A percentile compares a stretch with the other conserved stretches of the same genome.
phyloP scores from a whole-genome alignment of 2,113 vertebrate genomes.

The Prolemur simus region DNA sequence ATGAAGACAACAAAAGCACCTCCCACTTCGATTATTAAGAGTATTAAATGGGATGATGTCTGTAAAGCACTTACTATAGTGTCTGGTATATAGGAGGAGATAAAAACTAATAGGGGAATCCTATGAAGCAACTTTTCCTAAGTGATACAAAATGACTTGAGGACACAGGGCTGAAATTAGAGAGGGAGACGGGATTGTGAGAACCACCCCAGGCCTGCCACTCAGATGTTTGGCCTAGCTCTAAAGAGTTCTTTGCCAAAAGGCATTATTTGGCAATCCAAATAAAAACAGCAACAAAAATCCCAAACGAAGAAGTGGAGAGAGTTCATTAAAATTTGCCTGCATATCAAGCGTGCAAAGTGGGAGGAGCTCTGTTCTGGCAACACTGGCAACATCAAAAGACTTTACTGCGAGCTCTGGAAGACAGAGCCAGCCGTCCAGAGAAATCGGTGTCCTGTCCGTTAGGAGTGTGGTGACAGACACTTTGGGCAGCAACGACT shows the following conservation, averaged over 20 bases:
- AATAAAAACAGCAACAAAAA: background rate
- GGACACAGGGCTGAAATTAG: background rate
- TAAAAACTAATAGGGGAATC: background rate
- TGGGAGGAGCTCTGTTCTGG: background rate
- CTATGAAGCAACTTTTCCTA: background rate
- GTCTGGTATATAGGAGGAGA: background rate
- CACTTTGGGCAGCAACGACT: background rate
- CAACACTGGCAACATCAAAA: accelerated
- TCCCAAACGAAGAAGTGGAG: background rate
- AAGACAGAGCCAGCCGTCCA: background rate
- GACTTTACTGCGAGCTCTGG: background rate
- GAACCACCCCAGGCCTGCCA: background rate
- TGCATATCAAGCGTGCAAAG: background rate
- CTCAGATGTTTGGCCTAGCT: background rate
- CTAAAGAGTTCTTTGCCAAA: conserved; percentile 1
- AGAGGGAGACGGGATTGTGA: background rate
- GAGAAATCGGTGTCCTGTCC: background rate
- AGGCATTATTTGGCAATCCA: background rate
- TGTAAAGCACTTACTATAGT: background rate
- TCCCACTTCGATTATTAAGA: background rate
- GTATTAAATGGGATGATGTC: background rate
- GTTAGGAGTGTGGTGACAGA: background rate
- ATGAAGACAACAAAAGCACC: background rate
- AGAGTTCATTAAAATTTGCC: background rate
- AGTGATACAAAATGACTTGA: background rate